These are phyloP conservation scores for Glaucidium brasilianum DNA, from an alignment of 2,113 vertebrate genomes.

Conservation along the genomic window DNA sequence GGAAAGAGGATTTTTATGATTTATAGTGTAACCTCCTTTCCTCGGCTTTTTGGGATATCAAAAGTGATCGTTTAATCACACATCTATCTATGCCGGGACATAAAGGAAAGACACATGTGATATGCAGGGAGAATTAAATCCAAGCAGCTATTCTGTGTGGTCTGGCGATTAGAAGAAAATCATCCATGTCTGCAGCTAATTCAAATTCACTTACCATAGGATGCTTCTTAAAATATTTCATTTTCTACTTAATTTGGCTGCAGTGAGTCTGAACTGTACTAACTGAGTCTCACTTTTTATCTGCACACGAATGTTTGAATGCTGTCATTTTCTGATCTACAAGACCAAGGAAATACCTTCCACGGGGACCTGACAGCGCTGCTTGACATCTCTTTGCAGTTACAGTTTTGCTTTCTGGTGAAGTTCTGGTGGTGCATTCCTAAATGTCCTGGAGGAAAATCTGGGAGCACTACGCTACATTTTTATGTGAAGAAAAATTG, in stretches of 20 bases:
- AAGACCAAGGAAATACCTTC: background rate
- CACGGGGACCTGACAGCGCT: background rate
- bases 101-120: conserved; percentile 20
- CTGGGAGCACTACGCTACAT: background rate
- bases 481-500: background rate
- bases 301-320: background rate
- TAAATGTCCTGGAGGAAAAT: background rate
- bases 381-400: background rate
- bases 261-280: conserved; percentile 18
- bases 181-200: conserved; percentile 35
- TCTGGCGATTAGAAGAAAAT: conserved; percentile 1
- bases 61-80: conserved; percentile 59
- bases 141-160: background rate
- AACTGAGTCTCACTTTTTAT: conserved; percentile 36
- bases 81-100: conserved; percentile 38
- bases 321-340: background rate
- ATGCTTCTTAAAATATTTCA: conserved; percentile 54
- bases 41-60: conserved; percentile 31
- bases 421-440: background rate
- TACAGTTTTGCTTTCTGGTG: background rate
- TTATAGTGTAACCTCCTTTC: conserved; percentile 36
- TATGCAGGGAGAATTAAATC: conserved; percentile 26
- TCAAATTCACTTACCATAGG: conserved; percentile 39
- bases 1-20: conserved; percentile 32
- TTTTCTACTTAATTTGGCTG: conserved; percentile 54